Conservation (phyloP, 2,113 vertebrate species). For the Thoracochromis brauschi region DNA sequence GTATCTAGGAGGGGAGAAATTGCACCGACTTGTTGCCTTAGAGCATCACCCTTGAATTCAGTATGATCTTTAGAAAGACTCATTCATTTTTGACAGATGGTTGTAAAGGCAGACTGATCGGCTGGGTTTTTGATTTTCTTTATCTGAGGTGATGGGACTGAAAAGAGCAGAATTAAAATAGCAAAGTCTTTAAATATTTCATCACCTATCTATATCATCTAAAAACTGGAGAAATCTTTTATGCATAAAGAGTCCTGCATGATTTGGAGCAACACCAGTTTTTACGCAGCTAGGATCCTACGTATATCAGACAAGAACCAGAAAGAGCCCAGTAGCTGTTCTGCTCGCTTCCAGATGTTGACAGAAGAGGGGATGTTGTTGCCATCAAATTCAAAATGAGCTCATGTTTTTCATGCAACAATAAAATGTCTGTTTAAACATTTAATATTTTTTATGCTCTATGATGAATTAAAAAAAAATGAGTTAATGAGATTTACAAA, state of each 20-base stretch:
- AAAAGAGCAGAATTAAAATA: background rate
- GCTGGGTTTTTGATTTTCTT: background rate
- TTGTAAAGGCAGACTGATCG: background rate
- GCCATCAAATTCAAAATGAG: background rate
- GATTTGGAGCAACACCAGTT: background rate
- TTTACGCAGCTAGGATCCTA: background rate
- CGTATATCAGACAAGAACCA: background rate
- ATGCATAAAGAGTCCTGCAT: background rate
- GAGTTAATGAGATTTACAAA: background rate
- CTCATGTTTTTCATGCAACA: background rate
- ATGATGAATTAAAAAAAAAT: rapidly evolving
- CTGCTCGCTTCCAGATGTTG: background rate
- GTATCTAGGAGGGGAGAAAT: background rate
- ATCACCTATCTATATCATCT: background rate
- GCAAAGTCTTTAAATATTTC: background rate
- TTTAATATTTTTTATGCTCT: background rate
- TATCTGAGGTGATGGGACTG: background rate
- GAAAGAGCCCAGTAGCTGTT: background rate
- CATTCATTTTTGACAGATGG: background rate
- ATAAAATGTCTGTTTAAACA: background rate
- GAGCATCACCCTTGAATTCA: background rate
- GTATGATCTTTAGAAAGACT: background rate
- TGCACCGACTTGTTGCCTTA: background rate
- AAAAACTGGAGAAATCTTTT: background rate
- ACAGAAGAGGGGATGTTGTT: background rate